phyloP scores from a whole-genome alignment of 2,888 invertebrate species.

The Philaethria dido region DNA sequence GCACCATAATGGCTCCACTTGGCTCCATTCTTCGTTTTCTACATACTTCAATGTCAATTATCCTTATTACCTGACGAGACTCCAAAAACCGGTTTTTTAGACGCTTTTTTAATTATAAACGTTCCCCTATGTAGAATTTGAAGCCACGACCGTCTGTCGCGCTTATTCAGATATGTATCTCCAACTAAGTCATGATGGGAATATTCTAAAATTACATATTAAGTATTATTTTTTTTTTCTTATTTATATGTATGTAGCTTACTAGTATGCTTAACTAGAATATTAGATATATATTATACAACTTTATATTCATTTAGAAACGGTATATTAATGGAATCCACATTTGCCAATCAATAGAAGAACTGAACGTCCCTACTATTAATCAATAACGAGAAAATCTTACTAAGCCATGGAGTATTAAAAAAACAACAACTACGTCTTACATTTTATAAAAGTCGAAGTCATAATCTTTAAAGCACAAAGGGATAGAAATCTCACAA shows the following conservation, averaged over 20 bases:
- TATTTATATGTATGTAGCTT: too few relatives aligned
- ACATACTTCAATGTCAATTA: background rate
- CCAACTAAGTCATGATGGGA: background rate
- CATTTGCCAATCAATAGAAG: too few relatives aligned
- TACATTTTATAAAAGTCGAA: background rate
- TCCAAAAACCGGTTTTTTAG: background rate
- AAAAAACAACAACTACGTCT: background rate
- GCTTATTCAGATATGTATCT: background rate
- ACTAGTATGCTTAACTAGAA: too few relatives aligned
- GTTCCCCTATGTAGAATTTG: background rate
- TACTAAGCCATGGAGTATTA: background rate
- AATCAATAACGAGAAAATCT: background rate
- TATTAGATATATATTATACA: too few relatives aligned
- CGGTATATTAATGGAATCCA: too few relatives aligned
- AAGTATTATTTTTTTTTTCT: too few relatives aligned
- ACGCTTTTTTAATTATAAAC: background rate
- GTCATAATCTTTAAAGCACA: constrained; percentile 18
- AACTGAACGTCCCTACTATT: too few relatives aligned
- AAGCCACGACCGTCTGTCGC: background rate
- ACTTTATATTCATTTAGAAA: too few relatives aligned
- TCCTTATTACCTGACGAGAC: background rate
- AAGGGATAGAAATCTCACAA: constrained; percentile 17
- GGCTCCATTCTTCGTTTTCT: too few relatives aligned
- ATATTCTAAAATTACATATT: background rate
- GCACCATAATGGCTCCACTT: too few relatives aligned